Evolutionary conservation across 2,113 vertebrate species (phyloP), one percentile per base, ranked within the genome.

Genomic region (Cettia cetti): DNA sequence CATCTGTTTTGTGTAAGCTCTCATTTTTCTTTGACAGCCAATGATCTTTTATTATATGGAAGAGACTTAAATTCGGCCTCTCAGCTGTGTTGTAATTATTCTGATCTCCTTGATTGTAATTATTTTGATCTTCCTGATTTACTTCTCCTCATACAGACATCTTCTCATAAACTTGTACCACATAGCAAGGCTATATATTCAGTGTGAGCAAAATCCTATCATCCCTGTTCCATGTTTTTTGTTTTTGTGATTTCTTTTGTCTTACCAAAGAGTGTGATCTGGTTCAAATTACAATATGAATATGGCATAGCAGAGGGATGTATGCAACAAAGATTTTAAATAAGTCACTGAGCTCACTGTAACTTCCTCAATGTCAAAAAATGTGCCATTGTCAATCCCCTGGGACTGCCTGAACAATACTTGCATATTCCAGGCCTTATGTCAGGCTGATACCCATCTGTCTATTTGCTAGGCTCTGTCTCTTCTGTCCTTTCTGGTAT

Each of bases 301-400:
- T 65, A 65, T 1, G 7, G 50, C 53, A 72, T n/a, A 86, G 42
- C 54, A 86, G 59, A 92, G 24, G 21, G 47, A 79, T 92, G 35
- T 50, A 65, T 82, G 63, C 49, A 90, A 74, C 5, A 4, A 91
- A 95, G 81, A 90, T 70, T 85, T 92, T 89, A 93, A 93, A 88
- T 90, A 96, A 94, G 71, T 83, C 56, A 83, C 64, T 90, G 79
- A 82, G 27, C 28, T 94, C 56, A 68, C 64, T 84, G 35, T 76
- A 80, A 69, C 82, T 90, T 95, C 35, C 54, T 94, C 91, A 94
- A 76, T 95, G 90, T 90, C 91, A 95, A 94, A 88, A 94, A 69
- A 71, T 31, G 19, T 90, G 47, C 60, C 54, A 59, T 5, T 44
- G n/a, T 87, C 94, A 97, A 92, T 94, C 87, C 82, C 82, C 54